Evolutionary conservation across 92 coral and sea anemone genomes (phyloP), one percentile per base, ranked within the genome.

Genomic region (Hydrozoanthus gracilis): DNA sequence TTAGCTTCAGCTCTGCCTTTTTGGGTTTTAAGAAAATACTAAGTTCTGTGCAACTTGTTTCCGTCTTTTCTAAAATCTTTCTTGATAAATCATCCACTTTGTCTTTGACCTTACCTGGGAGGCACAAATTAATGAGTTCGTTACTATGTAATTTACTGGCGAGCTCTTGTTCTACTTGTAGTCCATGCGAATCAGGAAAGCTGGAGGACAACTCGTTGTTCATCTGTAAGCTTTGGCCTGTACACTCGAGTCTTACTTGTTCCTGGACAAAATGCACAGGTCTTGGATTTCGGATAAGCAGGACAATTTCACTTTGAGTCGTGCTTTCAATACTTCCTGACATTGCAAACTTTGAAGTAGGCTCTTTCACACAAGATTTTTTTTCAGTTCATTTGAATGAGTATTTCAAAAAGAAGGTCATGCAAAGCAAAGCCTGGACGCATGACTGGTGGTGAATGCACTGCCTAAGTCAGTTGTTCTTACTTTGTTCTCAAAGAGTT

Each of bases 21-120:
- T 79, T 79, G 8, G 84, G 50, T 50, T 48, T 79, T 20, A 80
- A 80, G 20, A 80, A 65, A 68, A 64, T 80, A 61, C 48, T 46
- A 13, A 80, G 50, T 48, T 80, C 74, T 47, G 85, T 46, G 11
- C 18, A 48, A 18, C 20, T 80, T 8, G 51, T 16, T 16, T 80
- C 17, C 47, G 60, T 46, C 15, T 55, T 83, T 68, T 76, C 78
- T 16, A 75, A 80, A 4, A 71, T 84, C 60, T 77, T 77, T 46
- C 48, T 49, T 1, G 27, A 16, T 48, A 65, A 80, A 16, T 80
- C 74, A 13, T 49, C 49, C 74, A 80, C 13, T 80, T 80, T 12
- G 1, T 64, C 13, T 80, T 80, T 12, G 1, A 49, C 12, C 62
- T 62, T 49, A 13, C 39, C 85, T 46, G 61, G 12, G 12, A 52